phyloP scores from a whole-genome alignment of 2,797 vertebrate genomes.

The Protosalanx chinensis region DNA sequence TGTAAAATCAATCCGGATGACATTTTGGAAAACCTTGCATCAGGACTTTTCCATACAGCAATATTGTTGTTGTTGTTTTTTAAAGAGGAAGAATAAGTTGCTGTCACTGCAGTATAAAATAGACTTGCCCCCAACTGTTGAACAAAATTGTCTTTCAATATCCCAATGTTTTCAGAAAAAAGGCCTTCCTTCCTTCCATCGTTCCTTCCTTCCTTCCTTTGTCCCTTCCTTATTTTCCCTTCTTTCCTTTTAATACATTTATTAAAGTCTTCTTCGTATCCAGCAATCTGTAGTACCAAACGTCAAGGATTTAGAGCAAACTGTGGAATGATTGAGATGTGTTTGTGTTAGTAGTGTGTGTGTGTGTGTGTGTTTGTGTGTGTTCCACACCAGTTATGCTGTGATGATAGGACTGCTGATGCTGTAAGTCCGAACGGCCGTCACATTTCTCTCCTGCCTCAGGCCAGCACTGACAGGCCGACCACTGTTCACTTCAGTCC shows the following conservation, averaged over 20 bases:
- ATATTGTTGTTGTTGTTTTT: constrained; percentile 28
- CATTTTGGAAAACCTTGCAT: constrained; percentile 75
- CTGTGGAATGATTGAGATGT: background rate
- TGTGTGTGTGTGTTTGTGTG: constrained; percentile 25
- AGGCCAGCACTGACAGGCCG: constrained; percentile 75
- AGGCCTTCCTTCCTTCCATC: background rate
- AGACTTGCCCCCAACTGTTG: constrained; percentile 70
- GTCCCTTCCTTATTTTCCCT: background rate
- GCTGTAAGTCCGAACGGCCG: constrained; percentile 39
- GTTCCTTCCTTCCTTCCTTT: background rate
- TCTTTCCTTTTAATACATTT: background rate
- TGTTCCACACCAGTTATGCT: background rate
- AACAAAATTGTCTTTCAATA: constrained; percentile 1
- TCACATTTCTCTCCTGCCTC: constrained; percentile 69
- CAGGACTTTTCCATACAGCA: constrained; percentile 5
- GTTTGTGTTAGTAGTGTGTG: constrained; percentile 35
- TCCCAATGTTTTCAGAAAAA: background rate
- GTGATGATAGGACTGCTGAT: background rate
- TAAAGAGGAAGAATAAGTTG: constrained; percentile 63
- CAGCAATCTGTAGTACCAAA: background rate
- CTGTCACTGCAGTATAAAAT: constrained; percentile 47
- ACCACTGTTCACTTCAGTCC: constrained; percentile 72
- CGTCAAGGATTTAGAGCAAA: background rate
- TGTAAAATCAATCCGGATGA: constrained; percentile 83
- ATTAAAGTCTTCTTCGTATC: background rate